phyloP scores from a whole-genome alignment of 2,888 invertebrate species.

The Podabrus alpinus region DNA sequence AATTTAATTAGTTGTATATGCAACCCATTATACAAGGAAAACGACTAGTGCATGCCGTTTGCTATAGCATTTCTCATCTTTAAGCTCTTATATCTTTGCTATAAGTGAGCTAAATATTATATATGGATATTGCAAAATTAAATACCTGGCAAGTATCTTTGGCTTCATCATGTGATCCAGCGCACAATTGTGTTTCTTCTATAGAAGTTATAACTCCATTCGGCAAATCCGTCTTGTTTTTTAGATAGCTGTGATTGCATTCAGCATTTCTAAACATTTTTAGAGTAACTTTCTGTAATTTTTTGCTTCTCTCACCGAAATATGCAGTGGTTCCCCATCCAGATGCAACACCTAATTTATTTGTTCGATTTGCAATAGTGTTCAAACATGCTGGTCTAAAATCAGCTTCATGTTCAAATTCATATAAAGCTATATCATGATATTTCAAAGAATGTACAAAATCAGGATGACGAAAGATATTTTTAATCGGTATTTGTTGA shows the following conservation, averaged over 20 bases:
- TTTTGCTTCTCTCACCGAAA: slow-evolving; percentile 19
- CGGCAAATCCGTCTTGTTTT: slow-evolving; percentile 35
- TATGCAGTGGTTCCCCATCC: slow-evolving; percentile 64
- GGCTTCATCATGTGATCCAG: too few relatives aligned
- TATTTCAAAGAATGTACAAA: slow-evolving; percentile 53
- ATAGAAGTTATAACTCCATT: slow-evolving; percentile 55
- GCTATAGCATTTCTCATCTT: too few relatives aligned
- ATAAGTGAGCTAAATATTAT: too few relatives aligned
- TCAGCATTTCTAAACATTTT: slow-evolving; percentile 40
- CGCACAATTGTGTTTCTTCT: slow-evolving; percentile 54
- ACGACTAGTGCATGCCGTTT: too few relatives aligned
- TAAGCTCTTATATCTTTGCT: too few relatives aligned
- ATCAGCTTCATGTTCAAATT: slow-evolving; percentile 46
- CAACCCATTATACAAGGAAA: too few relatives aligned
- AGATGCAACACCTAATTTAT: too few relatives aligned
- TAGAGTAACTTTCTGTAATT: slow-evolving; percentile 57
- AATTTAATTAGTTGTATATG: too few relatives aligned
- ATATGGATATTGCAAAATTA: too few relatives aligned
- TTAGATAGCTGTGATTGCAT: slow-evolving; percentile 44
- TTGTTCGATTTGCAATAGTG: slow-evolving; percentile 12
- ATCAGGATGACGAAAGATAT: slow-evolving; percentile 49
- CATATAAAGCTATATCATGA: slow-evolving; percentile 59
- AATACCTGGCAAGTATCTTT: too few relatives aligned
- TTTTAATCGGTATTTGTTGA: slow-evolving; percentile 44
- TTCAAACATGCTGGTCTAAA: slow-evolving; percentile 58